A percentile compares a stretch with the other conserved stretches of the same genome.
Evolutionary conservation across 2,888 invertebrate genomes (phyloP).

Genomic region (Drosophila anceps): DNA sequence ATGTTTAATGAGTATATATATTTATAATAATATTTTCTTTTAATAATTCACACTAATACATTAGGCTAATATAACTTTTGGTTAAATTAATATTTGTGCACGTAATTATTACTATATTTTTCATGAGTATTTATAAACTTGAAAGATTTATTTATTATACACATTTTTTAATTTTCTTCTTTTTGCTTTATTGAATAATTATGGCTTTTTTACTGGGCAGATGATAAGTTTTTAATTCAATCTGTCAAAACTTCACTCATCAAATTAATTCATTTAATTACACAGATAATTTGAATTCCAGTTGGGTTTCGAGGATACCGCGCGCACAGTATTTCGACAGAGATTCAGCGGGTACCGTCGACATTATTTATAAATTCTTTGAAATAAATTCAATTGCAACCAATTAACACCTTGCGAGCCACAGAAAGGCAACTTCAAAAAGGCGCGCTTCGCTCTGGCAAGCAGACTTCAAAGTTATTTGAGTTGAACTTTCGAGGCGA

Average conservation of each 20-base stretch:
- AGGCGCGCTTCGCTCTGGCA: constrained; percentile 35
- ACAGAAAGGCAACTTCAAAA: constrained; percentile 37
- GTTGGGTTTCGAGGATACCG: constrained; percentile 2
- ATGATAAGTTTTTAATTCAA: constrained; percentile 26
- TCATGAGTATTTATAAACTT: not conserved
- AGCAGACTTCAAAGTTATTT: constrained; percentile 26
- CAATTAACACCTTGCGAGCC: constrained; percentile 69
- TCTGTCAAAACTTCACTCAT: constrained; percentile 16
- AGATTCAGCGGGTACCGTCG: constrained; percentile 30
- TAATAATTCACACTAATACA: not conserved
- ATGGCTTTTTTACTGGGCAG: not conserved
- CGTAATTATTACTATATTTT: not conserved
- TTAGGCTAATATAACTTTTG: not conserved
- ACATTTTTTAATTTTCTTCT: not conserved
- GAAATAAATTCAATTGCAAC: constrained; percentile 58
- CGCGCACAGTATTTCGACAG: not conserved
- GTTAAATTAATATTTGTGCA: not conserved
- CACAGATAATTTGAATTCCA: constrained; percentile 40
- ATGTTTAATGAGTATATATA: not conserved
- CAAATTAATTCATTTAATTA: constrained; percentile 13
- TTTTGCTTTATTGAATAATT: not conserved
- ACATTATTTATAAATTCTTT: constrained; percentile 42
- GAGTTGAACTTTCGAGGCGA: constrained; percentile 3
- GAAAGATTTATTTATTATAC: not conserved
- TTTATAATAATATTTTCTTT: not conserved